phyloP scores from a whole-genome alignment of 2,888 invertebrate genomes.

The Thumatha senex region DNA sequence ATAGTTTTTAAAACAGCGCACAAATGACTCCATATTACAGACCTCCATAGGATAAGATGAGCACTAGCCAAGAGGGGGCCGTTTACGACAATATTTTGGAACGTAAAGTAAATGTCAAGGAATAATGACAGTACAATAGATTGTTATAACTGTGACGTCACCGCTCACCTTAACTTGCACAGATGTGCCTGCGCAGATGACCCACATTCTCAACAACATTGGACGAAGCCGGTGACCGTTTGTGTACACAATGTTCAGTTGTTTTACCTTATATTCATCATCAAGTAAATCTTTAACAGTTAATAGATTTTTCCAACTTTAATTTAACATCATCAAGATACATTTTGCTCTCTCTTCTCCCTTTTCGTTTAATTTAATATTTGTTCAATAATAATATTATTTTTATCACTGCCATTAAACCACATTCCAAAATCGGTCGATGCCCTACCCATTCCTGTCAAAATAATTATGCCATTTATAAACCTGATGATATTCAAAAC shows the following conservation, averaged over 20 bases:
- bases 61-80: no score
- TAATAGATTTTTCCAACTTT: no score
- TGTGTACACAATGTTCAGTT: conserved; percentile 9
- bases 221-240: conserved; percentile 22
- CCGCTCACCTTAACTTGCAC: conserved; percentile 33
- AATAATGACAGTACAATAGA: no score
- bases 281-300: no score
- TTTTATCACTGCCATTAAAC: conserved; percentile 2
- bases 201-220: conserved; percentile 41
- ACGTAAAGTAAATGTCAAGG: no score
- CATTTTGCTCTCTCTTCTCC: no score
- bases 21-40: no score
- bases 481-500: conserved; percentile 20
- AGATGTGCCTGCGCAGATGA: conserved; percentile 36
- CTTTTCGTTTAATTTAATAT: not conserved
- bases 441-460: conserved; percentile 9
- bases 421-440: conserved; percentile 6
- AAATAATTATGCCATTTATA: conserved; percentile 20
- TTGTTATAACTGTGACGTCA: conserved; percentile 24
- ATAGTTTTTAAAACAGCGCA: no score
- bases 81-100: no score
- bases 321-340: no score
- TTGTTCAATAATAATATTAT: not conserved
- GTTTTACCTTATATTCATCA: conserved; percentile 13
- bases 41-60: no score